phyloP scores from a whole-genome alignment of 2,797 vertebrate species.

The Gallirallus australis region DNA sequence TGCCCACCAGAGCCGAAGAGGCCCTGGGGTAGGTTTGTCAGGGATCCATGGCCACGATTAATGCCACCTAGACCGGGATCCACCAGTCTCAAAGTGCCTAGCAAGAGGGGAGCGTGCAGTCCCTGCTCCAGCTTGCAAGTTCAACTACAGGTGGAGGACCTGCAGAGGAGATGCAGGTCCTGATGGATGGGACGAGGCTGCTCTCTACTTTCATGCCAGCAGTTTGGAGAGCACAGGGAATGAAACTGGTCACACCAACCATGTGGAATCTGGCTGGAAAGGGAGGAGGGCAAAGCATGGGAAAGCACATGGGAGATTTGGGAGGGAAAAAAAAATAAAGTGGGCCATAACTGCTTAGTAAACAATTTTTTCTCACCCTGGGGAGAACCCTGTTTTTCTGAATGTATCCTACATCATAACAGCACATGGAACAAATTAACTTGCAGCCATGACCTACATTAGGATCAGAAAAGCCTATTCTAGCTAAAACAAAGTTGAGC shows the following conservation, averaged over 20 bases:
- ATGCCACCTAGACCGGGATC: accelerated
- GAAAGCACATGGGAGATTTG: neutral
- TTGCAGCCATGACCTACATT: slow-evolving; percentile 55
- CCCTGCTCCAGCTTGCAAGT: neutral
- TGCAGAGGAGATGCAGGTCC: neutral
- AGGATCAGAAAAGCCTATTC: slow-evolving; percentile 23
- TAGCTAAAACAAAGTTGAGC: slow-evolving; percentile 40
- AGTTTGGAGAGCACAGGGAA: neutral
- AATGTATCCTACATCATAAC: slow-evolving; percentile 22
- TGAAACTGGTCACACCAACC: neutral
- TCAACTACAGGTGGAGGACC: neutral
- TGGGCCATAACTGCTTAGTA: neutral
- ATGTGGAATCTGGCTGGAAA: neutral
- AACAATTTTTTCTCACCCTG: slow-evolving; percentile 38
- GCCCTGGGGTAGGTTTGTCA: neutral
- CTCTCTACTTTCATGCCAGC: neutral
- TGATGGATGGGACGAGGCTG: accelerated
- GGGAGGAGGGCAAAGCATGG: neutral
- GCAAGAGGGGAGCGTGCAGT: neutral
- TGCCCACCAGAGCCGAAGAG: neutral
- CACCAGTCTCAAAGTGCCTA: neutral
- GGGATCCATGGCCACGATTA: accelerated
- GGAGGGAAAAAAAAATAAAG: neutral
- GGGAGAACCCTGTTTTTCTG: slow-evolving; percentile 28
- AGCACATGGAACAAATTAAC: slow-evolving; percentile 66